Evolutionary conservation across 2,113 vertebrate species (phyloP).

Genomic region (Apeltes quadracus): DNA sequence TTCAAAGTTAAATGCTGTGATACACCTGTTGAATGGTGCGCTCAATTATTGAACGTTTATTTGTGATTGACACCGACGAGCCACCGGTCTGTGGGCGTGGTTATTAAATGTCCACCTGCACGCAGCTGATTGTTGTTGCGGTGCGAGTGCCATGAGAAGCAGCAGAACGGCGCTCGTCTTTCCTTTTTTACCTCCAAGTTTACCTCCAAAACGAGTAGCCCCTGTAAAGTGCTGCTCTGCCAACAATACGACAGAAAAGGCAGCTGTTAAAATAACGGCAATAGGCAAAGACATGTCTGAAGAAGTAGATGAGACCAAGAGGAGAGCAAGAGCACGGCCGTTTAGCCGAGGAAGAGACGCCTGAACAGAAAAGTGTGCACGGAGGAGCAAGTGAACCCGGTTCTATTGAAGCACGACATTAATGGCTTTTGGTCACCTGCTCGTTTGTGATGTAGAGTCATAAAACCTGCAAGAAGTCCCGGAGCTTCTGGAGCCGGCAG

Average conservation of each 20-base stretch:
- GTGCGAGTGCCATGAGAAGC: too few relatives aligned
- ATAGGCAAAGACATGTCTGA: not conserved
- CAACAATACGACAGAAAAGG: not conserved
- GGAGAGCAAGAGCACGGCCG: not conserved
- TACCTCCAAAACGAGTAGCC: too few relatives aligned
- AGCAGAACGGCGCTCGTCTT: too few relatives aligned
- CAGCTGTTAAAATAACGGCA: not conserved
- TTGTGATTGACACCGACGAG: too few relatives aligned
- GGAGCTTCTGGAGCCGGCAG: not conserved
- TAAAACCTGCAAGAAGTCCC: not conserved
- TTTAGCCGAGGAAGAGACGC: conserved; percentile 7
- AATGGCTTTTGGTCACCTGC: not conserved
- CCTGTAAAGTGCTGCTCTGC: too few relatives aligned
- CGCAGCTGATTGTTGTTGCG: too few relatives aligned
- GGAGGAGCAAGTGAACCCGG: not conserved
- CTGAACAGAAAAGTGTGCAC: not conserved
- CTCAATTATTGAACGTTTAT: too few relatives aligned
- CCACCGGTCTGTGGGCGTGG: too few relatives aligned
- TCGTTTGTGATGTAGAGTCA: not conserved
- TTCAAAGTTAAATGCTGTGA: not conserved
- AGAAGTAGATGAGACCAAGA: not conserved
- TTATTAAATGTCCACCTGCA: too few relatives aligned
- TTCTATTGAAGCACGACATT: not conserved
- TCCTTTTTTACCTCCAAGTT: too few relatives aligned
- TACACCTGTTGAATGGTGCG: not conserved